These are phyloP conservation scores for Pseudonaja textilis DNA, from an alignment of 2,113 vertebrate species.

Conservation along the genomic window DNA sequence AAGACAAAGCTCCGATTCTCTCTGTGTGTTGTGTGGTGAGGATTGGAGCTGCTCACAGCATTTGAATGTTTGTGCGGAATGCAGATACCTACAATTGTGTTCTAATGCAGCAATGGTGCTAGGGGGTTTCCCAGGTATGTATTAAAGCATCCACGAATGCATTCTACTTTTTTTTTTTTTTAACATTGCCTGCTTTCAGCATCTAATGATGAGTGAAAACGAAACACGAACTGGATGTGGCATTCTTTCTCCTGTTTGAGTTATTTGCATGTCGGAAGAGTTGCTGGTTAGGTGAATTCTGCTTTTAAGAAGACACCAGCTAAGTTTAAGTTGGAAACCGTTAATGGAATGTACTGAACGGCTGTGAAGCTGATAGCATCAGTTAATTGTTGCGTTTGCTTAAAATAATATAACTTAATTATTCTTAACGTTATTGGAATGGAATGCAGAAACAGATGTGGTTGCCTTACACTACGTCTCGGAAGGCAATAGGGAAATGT, in stretches of 20 bases:
- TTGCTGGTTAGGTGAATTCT: slow-evolving; percentile 41
- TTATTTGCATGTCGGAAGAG: slow-evolving; percentile 39
- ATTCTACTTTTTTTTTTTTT: slow-evolving; percentile 54
- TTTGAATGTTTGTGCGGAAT: slow-evolving; percentile 69
- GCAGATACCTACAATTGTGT: slow-evolving; percentile 71
- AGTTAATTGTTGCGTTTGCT: slow-evolving; percentile 51
- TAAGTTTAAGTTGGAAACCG: slow-evolving; percentile 36
- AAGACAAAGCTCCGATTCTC: slow-evolving; percentile 62
- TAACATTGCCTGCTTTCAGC: slow-evolving; percentile 20
- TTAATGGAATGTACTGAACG: slow-evolving; percentile 50
- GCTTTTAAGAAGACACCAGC: slow-evolving; percentile 32
- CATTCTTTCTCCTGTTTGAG: slow-evolving; percentile 40
- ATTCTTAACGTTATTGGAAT: slow-evolving; percentile 47
- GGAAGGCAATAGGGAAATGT: slow-evolving; percentile 62
- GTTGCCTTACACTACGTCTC: slow-evolving; percentile 62
- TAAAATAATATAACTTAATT: slow-evolving; percentile 58
- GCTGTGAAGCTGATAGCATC: slow-evolving; percentile 54
- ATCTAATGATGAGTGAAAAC: slow-evolving; percentile 48
- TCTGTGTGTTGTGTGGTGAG: slow-evolving; percentile 56
- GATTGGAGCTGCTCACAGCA: slow-evolving; percentile 68
- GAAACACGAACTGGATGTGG: slow-evolving; percentile 43
- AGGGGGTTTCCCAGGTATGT: slow-evolving; percentile 82
- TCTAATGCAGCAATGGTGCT: slow-evolving; percentile 76
- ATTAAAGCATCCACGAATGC: slow-evolving; percentile 34
- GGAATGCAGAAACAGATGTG: slow-evolving; percentile 60